Evolutionary conservation across 2,113 vertebrate species (phyloP).

Genomic region (Cheirogaleus medius): DNA sequence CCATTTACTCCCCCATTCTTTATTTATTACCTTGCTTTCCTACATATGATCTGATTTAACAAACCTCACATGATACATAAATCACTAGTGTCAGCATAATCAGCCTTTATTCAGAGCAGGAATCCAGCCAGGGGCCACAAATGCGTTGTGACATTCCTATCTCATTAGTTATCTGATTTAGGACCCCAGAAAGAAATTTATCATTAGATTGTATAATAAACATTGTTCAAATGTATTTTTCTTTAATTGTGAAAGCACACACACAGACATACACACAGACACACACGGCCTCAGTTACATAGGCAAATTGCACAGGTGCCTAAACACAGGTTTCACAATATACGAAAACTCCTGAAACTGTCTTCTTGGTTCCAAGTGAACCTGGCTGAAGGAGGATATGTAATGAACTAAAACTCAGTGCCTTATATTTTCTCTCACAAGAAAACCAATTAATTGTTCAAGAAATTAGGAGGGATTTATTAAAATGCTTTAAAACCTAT

Average conservation of each 20-base stretch:
- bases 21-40: constrained; percentile 26
- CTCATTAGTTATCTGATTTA: background rate
- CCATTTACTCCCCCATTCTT: constrained; percentile 6
- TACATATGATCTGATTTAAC: background rate
- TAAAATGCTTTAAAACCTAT: background rate
- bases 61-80: background rate
- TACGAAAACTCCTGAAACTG: background rate
- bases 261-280: background rate
- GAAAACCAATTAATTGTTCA: constrained; percentile 18
- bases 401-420: background rate
- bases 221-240: background rate
- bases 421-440: background rate
- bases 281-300: background rate
- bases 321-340: background rate
- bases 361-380: background rate
- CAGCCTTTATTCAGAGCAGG: background rate
- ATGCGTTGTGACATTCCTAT: background rate
- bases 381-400: background rate
- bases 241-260: background rate
- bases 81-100: background rate
- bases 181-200: background rate
- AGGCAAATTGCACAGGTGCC: background rate
- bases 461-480: background rate
- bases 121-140: background rate
- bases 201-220: background rate